These are phyloP conservation scores for Resseliella maxima DNA, from an alignment of 2,888 invertebrate genomes.

Conservation along the genomic window DNA sequence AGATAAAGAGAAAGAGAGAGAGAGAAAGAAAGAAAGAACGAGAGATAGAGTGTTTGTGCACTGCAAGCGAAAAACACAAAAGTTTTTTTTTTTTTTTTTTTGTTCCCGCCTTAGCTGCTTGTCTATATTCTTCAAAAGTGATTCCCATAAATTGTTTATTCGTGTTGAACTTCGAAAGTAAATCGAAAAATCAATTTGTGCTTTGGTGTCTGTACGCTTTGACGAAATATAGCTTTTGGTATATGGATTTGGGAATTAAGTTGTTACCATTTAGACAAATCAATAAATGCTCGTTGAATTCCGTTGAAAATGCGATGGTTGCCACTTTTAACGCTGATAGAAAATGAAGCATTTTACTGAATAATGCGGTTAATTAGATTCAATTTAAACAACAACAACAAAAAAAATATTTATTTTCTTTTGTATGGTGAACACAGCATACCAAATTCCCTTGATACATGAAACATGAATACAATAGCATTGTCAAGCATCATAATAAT, in stretches of 20 bases:
- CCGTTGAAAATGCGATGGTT: neutral
- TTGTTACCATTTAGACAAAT: neutral
- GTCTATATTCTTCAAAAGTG: neutral
- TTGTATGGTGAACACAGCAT: neutral
- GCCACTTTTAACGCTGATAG: no score
- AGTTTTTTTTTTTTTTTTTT: neutral
- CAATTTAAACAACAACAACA: no score
- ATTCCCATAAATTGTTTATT: slow-evolving; percentile 43
- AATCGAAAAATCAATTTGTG: slow-evolving; percentile 13
- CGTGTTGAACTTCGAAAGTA: slow-evolving; percentile 13
- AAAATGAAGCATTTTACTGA: slow-evolving; percentile 7
- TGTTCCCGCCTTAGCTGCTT: neutral
- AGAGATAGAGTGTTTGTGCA: neutral
- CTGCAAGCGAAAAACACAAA: neutral
- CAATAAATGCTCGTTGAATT: neutral
- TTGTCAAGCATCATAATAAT: neutral
- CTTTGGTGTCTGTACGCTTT: neutral
- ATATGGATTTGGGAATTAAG: neutral
- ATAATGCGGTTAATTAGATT: slow-evolving; percentile 48
- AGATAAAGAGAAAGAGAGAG: no score
- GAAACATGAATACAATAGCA: neutral
- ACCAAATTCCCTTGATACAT: neutral
- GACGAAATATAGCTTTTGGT: neutral
- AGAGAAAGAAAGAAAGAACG: neutral
- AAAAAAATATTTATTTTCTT: no score